Evolutionary conservation across 2,797 vertebrate genomes (phyloP).

Genomic region (Anas flavirostris): DNA sequence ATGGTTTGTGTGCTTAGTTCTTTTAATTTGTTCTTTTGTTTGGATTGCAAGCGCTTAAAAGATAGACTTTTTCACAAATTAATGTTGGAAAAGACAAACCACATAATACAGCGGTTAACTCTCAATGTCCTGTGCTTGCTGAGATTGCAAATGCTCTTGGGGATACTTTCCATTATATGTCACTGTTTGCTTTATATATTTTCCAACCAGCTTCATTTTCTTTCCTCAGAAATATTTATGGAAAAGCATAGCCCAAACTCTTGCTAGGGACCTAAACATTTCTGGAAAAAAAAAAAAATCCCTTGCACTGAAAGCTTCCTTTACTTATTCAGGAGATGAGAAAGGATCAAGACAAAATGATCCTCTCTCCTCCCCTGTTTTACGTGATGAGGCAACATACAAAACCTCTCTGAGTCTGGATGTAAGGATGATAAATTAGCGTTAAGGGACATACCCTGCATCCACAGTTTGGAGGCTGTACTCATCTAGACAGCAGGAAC

Average conservation of each 20-base stretch:
- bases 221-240: not conserved
- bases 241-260: not conserved
- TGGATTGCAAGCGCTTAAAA: not conserved
- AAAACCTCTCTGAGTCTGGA: not conserved
- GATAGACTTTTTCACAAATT: conserved; percentile 44
- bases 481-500: not conserved
- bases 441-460: not conserved
- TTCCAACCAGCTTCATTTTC: not conserved
- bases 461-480: not conserved
- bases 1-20: conserved; percentile 28
- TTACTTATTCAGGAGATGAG: not conserved
- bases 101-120: conserved; percentile 8
- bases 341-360: not conserved
- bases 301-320: not conserved
- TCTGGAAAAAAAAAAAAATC: not conserved
- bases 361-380: not conserved
- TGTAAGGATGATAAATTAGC: not conserved
- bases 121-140: not conserved
- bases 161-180: not conserved
- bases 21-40: conserved; percentile 53
- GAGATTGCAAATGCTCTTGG: not conserved
- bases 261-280: not conserved
- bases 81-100: conserved; percentile 10
- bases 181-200: conserved; percentile 3
- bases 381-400: not conserved